phyloP scores from a whole-genome alignment of 2,797 vertebrate species.

The Malurus leucopterus region DNA sequence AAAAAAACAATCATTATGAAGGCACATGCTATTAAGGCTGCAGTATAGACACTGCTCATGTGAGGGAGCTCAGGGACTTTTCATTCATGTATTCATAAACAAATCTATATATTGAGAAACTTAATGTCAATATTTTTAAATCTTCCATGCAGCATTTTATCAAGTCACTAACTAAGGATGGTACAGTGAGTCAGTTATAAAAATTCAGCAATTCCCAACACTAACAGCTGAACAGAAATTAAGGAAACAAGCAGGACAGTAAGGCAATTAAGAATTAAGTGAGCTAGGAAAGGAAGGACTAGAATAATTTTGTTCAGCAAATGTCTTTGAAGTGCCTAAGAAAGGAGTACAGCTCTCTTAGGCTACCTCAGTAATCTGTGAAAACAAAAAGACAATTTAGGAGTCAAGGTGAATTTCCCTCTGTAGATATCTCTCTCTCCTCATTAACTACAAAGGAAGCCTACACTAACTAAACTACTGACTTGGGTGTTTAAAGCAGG shows the following conservation, averaged over 20 bases:
- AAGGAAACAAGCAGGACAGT: neutral
- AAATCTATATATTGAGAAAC: neutral
- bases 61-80: neutral
- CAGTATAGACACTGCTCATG: neutral
- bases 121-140: neutral
- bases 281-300: neutral
- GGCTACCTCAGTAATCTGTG: neutral
- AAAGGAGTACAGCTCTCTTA: neutral
- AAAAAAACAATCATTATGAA: neutral
- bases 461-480: neutral
- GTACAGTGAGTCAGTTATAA: neutral
- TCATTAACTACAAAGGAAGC: neutral
- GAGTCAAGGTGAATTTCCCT: neutral
- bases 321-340: neutral
- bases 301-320: neutral
- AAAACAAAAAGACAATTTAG: neutral
- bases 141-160: neutral
- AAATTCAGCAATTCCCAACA: neutral
- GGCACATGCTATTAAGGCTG: neutral
- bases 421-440: neutral
- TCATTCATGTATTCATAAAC: neutral
- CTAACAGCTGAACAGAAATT: neutral
- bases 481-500: neutral
- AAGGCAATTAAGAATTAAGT: neutral
- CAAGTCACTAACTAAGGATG: neutral